These are phyloP conservation scores for Dicycla oo DNA, from an alignment of 2,888 invertebrate species.

Conservation along the genomic window DNA sequence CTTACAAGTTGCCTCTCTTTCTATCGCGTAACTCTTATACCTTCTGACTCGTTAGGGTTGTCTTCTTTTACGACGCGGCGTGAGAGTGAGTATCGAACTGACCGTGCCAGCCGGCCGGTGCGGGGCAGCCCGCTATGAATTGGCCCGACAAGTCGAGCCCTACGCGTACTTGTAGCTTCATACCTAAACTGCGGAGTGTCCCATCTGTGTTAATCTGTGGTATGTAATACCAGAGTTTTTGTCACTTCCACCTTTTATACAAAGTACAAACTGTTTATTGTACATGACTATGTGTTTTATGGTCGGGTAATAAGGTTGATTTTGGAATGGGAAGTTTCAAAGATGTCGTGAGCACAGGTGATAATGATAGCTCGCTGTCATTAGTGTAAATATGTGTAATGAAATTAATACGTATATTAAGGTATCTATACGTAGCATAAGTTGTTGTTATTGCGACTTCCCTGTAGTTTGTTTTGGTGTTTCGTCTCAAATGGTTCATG, in stretches of 20 bases:
- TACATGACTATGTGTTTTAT: constrained; percentile 18
- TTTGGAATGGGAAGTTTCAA: neutral
- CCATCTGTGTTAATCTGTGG: no score
- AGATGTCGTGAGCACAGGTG: constrained; percentile 37
- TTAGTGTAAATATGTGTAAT: constrained; percentile 32
- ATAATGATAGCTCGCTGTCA: constrained; percentile 41
- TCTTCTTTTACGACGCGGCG: no score
- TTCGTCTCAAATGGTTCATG: neutral
- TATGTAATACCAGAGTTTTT: constrained; percentile 38
- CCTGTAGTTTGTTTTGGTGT: neutral
- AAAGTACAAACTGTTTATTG: neutral
- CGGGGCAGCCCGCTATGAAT: no score
- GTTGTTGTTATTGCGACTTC: neutral
- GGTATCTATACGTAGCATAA: neutral
- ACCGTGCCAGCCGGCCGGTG: no score
- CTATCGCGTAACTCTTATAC: no score
- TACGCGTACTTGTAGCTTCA: no score
- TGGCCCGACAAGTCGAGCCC: no score
- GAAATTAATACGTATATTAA: constrained; percentile 20
- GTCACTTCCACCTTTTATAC: constrained; percentile 17
- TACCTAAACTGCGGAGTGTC: no score
- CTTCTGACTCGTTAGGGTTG: no score
- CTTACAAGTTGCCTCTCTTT: no score
- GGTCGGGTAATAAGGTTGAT: neutral
- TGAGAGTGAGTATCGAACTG: no score